Base-by-base conservation (phyloP, 2,113 vertebrate species). In the Urocolius indicus region DNA sequence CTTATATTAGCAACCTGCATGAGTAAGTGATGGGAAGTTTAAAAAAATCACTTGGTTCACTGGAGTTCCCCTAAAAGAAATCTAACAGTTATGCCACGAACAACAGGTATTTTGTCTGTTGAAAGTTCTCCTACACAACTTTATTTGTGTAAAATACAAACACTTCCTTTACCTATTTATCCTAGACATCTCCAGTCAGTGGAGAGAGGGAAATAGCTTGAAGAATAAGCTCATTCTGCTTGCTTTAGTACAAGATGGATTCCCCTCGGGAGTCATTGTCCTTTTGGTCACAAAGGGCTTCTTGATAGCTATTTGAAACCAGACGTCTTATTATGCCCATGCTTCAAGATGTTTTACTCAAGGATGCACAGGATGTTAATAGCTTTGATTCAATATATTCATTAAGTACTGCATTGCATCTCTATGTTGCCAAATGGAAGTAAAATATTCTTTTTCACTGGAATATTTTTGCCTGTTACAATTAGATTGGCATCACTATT, bases 181-280 rank as follows among this genome's bases (percentile, higher is more conserved):
- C 36, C n/a, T 71, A 66, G 41, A 32, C 9, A 32, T 57, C 38
- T 68, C 49, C 55, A 63, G n/a, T n/a, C 49, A 63, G 19, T n/a
- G 48, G n/a, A 51, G n/a, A 74, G 45, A 71, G 6, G 16, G 10
- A 26, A 71, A 27, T 54, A 65, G 13, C 41, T 34, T 48, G 59
- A 58, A 82, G n/a, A 69, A 52, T n/a, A 16, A 63, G 23, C 46
- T 41, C 10, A 51, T 68, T 6, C 34, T 78, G 62, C 12, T 24
- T 68, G 43, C 62, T 78, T 78, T 74, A 57, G 41, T 30, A 45
- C 12, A 22, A 43, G n/a, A 30, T 27, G 38, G 38, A 58, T 63
- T 74, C n/a, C 20, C 19, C 45, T 65, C 0, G 0, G 59, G 8
- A 82, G 14, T 4, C 29, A 23, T 52, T 43, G 27, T 63, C 18